Percentiles rank a stretch among this genome's conserved stretches.
Evolutionary conservation across 2,113 vertebrate genomes (phyloP).

Genomic region (Gymnobelideus leadbeateri): DNA sequence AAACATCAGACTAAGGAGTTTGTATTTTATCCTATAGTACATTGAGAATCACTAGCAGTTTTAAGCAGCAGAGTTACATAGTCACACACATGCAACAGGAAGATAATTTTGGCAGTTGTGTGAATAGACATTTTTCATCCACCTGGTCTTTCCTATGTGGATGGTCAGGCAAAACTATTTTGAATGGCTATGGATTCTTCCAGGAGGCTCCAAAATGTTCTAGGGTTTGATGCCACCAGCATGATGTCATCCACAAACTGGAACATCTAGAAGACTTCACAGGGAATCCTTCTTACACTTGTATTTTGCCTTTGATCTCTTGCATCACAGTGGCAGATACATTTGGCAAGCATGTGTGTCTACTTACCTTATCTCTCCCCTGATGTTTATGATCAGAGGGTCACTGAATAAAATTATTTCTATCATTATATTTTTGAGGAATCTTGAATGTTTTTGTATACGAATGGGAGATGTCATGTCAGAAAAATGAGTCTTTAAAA

Average conservation of each 20-base stretch:
- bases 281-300: background rate
- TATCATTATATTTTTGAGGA: background rate
- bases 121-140: background rate
- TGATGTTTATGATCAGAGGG: background rate
- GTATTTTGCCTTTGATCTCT: background rate
- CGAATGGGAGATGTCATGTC: background rate
- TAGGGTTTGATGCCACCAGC: background rate
- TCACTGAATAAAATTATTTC: background rate
- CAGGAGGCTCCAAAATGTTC: background rate
- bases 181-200: background rate
- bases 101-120: background rate
- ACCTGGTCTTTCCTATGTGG: background rate
- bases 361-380: background rate
- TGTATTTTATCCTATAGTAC: background rate
- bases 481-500: background rate
- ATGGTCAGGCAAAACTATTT: background rate
- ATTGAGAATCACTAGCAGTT: background rate
- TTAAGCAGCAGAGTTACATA: background rate
- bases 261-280: background rate
- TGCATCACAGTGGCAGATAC: background rate
- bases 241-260: background rate
- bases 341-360: background rate
- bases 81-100: background rate
- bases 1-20: background rate
- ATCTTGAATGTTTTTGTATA: background rate